Evolutionary conservation across 2,888 invertebrate genomes (phyloP), one percentile per base, ranked within the genome.

Genomic region (Euphydryas editha): DNA sequence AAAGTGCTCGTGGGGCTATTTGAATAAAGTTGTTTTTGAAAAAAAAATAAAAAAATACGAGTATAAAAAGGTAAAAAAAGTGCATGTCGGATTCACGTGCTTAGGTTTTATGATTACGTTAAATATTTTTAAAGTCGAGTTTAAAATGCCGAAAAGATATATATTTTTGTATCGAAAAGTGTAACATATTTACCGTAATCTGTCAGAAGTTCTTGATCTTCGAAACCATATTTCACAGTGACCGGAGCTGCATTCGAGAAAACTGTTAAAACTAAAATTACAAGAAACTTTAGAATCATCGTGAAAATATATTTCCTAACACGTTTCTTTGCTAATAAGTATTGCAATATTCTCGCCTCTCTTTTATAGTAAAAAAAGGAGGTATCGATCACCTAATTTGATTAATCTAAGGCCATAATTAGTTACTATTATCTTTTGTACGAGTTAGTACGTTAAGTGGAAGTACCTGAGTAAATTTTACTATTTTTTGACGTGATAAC

Each of bases 311-410:
- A 36, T 55, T 47, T 30, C 42, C 18, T 36, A 1, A 11, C 21
- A 46, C 65, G 72, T 72, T 69, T 69, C 68, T 70, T 64, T 66
- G 69, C 74, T 75, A 70, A 54, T 68, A 59, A 61, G 58, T 56
- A 49, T 10, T 39, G 39, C 55, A 67, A 68, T 71, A 70, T 62
- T 68, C 73, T 58, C 70, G 75, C 75, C 75, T 77, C 75, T 71
- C 69, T 70, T 73, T 72, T 69, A 68, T 68, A 67, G 58, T 30
- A 60, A 57, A 15, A 17, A 7, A 44, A 56, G 62, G 57, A 58
- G 57, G 76, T 78, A 82, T 81, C 81, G 76, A 83, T 86, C 83
- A 78, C 84, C 84, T 84, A 86, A 86, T 88, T 88, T 87, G 82
- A 85, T 84, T 80, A 81, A 82, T 81, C 82, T 79, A 75, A 66